Base-by-base conservation (phyloP, 2,797 vertebrate species). In the Clarias pachynema region DNA sequence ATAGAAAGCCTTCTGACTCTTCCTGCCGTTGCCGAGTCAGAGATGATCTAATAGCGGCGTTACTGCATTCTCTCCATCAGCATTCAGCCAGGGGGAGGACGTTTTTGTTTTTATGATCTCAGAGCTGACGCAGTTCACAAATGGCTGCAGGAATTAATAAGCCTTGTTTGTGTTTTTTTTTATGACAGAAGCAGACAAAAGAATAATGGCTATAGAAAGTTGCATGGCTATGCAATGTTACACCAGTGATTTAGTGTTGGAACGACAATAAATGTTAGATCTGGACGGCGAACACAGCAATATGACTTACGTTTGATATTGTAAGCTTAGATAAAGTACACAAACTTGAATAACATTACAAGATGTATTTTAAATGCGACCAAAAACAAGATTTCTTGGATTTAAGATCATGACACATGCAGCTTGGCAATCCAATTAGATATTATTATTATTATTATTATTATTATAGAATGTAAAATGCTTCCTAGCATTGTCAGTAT, bases 21-120 rank as follows among this genome's bases (percentile, higher is more conserved):
- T 81, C 79, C 84, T 85, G 70, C 49, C 70, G 22, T 4, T 68
- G n/a, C 53, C 49, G 70, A 81, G 79, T 75, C 79, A 68, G 79
- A 57, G 72, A 82, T 82, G 66, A 86, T 65, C 84, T 75, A 82
- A 81, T 72, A 65, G 44, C 22, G 22, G 53, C 65, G 57, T 73
- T 74, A 65, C 44, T 62, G 34, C 57, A 70, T 74, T 72, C 37
- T 81, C 37, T 24, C 68, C 29, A 37, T 63, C 68, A 75, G 31
- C 44, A 44, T 69, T 53, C n/a, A 49, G 31, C 37, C 24, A 81
- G 49, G 10, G 63, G 37, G 6, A 56, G 29, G 31, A 37, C 59
- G 40, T 53, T 53, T 59, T 81, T 65, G 29, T 29, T 70, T 60
- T 80, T 65, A 84, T 75, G 22, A 81, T 57, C 53, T 85, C 59